A percentile compares a stretch with the other conserved stretches of the same genome.
Conservation (phyloP, 2,888 invertebrate species). For the Molanna angustata region DNA sequence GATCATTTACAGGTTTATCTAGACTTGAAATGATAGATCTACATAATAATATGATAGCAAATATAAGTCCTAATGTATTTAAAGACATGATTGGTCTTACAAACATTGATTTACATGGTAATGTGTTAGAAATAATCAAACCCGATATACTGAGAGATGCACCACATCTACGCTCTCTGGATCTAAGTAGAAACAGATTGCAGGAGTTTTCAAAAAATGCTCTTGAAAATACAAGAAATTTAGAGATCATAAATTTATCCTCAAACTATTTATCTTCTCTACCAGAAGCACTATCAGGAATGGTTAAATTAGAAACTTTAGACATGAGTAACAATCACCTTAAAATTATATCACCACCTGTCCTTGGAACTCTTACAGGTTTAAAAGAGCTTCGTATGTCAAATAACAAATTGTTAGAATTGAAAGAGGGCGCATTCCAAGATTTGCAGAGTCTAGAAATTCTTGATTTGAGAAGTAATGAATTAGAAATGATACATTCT, state of each 20-base stretch:
- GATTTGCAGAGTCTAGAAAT: slow-evolving; percentile 67
- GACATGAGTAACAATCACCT: slow-evolving; percentile 79
- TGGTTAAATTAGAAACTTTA: slow-evolving; percentile 66
- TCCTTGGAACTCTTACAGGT: slow-evolving; percentile 66
- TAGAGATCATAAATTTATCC: slow-evolving; percentile 74
- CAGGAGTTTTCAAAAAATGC: slow-evolving; percentile 64
- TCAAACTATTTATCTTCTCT: slow-evolving; percentile 72
- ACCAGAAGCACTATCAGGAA: slow-evolving; percentile 66
- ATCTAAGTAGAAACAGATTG: slow-evolving; percentile 73
- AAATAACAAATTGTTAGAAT: slow-evolving; percentile 68
- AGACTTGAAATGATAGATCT: slow-evolving; percentile 72
- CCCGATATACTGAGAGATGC: slow-evolving; percentile 68
- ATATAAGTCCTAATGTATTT: slow-evolving; percentile 65
- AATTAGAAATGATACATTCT: slow-evolving; percentile 70
- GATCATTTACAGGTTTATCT: slow-evolving; percentile 66
- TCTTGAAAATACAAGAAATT: slow-evolving; percentile 61
- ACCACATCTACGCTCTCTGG: slow-evolving; percentile 60
- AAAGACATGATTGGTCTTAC: slow-evolving; percentile 61
- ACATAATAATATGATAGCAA: slow-evolving; percentile 67
- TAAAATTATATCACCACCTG: slow-evolving; percentile 64
- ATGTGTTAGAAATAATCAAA: slow-evolving; percentile 68
- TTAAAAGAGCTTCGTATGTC: slow-evolving; percentile 70
- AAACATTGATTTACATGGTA: slow-evolving; percentile 72
- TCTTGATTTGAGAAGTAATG: slow-evolving; percentile 79
- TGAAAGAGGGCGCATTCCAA: slow-evolving; percentile 69